A percentile compares a stretch with the other conserved stretches of the same genome.
Evolutionary conservation across 2,797 vertebrate species (phyloP).

Genomic region (Megalops cyprinoides): DNA sequence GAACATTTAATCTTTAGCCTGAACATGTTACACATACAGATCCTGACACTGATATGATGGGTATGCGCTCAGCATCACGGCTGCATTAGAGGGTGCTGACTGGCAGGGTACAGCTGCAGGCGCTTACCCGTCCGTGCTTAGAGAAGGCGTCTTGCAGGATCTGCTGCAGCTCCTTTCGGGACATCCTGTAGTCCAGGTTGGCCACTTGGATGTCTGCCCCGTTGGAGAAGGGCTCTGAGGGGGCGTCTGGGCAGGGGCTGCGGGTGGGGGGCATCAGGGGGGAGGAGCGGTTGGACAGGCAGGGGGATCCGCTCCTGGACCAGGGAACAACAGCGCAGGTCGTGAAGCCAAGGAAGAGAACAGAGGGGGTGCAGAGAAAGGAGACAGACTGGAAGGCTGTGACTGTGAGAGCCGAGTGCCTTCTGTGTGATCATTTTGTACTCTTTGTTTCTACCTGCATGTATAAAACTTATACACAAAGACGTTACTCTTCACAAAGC

Average conservation of each 20-base stretch:
- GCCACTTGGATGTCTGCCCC: constrained; percentile 89
- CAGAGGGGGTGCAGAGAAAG: not conserved
- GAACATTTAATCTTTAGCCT: not conserved
- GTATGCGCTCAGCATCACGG: not conserved
- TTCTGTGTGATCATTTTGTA: too few relatives aligned
- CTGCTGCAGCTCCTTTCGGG: constrained; percentile 92
- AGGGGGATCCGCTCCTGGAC: constrained; percentile 84
- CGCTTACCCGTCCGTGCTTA: constrained; percentile 85
- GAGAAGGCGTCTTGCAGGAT: constrained; percentile 84
- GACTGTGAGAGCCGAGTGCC: too few relatives aligned
- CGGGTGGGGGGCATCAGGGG: constrained; percentile 74
- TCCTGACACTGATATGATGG: not conserved
- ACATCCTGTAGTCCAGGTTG: constrained; percentile 94
- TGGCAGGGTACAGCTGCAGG: not conserved
- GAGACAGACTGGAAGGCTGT: not conserved
- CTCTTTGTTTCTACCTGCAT: too few relatives aligned
- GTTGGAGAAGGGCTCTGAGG: constrained; percentile 83
- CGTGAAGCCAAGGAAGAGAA: not conserved
- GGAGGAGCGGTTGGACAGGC: constrained; percentile 85
- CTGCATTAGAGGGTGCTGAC: not conserved
- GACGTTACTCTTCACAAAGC: too few relatives aligned
- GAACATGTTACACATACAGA: not conserved
- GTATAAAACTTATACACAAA: too few relatives aligned
- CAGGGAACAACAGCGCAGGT: not conserved
- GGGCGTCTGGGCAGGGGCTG: constrained; percentile 64